A percentile compares a stretch with the other conserved stretches of the same genome.
Evolutionary conservation across 2,888 invertebrate species (phyloP).

Genomic region (Drepanosiphum platanoidis): DNA sequence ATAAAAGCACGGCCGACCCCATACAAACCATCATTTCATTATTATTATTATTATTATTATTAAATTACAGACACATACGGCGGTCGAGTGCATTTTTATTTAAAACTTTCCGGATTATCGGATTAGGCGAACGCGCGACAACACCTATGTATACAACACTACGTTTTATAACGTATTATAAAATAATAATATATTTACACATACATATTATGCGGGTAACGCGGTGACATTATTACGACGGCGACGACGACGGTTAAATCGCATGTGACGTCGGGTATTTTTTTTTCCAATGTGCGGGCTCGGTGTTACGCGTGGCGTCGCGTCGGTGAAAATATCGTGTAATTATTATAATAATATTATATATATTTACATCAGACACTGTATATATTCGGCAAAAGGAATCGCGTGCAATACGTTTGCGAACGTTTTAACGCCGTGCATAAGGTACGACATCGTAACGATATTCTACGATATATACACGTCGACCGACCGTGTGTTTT

Average conservation of each 20-base stretch:
- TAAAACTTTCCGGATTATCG: slow-evolving; percentile 4
- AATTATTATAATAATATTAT: too few species aligned
- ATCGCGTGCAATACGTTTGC: slow-evolving; percentile 10
- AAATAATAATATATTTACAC: neutral
- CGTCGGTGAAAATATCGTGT: too few species aligned
- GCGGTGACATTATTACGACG: too few species aligned
- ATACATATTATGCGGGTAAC: neutral
- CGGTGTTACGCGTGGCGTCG: neutral
- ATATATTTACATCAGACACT: neutral
- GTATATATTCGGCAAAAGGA: neutral
- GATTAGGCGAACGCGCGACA: neutral
- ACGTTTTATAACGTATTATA: too few species aligned
- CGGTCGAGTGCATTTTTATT: neutral
- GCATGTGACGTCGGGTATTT: neutral
- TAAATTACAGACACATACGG: neutral
- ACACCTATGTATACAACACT: neutral
- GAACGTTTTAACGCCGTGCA: neutral
- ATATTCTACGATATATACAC: neutral
- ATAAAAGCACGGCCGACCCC: slow-evolving; percentile 10
- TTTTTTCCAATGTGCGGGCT: neutral
- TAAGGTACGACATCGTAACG: too few species aligned
- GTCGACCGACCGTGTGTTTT: too few species aligned
- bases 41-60: too few species aligned
- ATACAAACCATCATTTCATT: too few species aligned
- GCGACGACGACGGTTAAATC: too few species aligned